These are phyloP conservation scores for Fopius arisanus DNA, from an alignment of 1,140 invertebrate genomes.

Conservation along the genomic window DNA sequence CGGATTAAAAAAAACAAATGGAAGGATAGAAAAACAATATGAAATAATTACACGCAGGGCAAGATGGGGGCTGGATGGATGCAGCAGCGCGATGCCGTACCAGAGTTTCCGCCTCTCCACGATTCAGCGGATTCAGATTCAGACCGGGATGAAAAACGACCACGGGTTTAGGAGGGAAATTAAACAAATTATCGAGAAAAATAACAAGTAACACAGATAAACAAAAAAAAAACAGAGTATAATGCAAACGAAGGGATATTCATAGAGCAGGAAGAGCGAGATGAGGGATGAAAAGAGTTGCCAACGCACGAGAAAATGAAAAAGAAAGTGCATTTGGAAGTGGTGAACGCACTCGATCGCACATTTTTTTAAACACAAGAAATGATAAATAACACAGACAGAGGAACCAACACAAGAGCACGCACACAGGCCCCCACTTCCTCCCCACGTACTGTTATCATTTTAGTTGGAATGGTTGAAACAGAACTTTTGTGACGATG, in stretches of 20 bases:
- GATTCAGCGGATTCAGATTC: slow-evolving; percentile 64
- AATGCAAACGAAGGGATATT: slow-evolving; percentile 1
- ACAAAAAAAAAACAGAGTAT: not conserved
- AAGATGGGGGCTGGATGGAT: slow-evolving; percentile 61
- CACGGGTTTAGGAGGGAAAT: slow-evolving; percentile 54
- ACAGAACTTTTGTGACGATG: not conserved
- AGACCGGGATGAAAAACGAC: slow-evolving; percentile 62
- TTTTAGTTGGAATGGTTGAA: not conserved
- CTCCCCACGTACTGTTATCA: not conserved
- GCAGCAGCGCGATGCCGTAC: slow-evolving; percentile 59
- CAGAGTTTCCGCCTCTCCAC: slow-evolving; percentile 61
- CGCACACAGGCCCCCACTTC: no score
- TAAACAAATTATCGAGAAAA: slow-evolving; percentile 1
- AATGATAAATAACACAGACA: not conserved
- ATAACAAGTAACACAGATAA: not conserved
- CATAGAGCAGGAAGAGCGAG: not conserved
- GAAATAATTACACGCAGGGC: slow-evolving; percentile 60
- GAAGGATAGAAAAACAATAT: slow-evolving; percentile 38
- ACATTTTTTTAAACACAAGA: not conserved
- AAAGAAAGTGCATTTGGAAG: not conserved
- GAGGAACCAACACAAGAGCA: not conserved
- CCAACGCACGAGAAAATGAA: not conserved
- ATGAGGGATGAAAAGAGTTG: not conserved
- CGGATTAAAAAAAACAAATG: not conserved
- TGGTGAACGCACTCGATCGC: slow-evolving; percentile 22